Conservation (phyloP, 2,888 invertebrate genomes). For the Rhamnusium bicolor region DNA sequence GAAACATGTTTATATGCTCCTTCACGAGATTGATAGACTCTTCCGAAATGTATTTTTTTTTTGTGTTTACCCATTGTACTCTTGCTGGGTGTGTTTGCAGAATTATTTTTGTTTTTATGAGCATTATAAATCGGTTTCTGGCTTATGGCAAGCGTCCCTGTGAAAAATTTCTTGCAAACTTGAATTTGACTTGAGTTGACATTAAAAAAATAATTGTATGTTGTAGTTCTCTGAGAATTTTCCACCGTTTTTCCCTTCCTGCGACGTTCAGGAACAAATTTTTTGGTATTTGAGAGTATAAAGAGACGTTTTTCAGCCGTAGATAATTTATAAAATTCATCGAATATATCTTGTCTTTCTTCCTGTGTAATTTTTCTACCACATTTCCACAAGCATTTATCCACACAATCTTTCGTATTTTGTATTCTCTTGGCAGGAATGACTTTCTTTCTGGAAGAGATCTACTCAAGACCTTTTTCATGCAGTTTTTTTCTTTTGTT, state of each 20-base stretch:
- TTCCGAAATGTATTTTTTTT: too few species aligned
- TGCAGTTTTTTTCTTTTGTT: slow-evolving; percentile 24
- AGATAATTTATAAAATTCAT: slow-evolving; percentile 31
- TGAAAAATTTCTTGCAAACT: neutral
- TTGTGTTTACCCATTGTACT: too few species aligned
- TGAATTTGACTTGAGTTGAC: neutral
- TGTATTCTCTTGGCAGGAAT: slow-evolving; percentile 31
- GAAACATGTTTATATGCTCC: too few species aligned
- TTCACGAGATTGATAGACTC: too few species aligned
- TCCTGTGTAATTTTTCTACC: slow-evolving; percentile 31
- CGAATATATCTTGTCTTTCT: slow-evolving; percentile 35
- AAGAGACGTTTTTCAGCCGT: slow-evolving; percentile 23
- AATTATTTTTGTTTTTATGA: too few species aligned
- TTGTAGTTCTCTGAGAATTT: slow-evolving; percentile 33
- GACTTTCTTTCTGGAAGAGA: slow-evolving; percentile 26
- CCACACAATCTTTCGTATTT: slow-evolving; percentile 33
- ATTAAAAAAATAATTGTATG: slow-evolving; percentile 29
- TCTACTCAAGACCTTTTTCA: slow-evolving; percentile 8
- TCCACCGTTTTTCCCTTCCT: slow-evolving; percentile 34
- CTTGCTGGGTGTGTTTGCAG: too few species aligned
- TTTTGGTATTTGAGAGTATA: slow-evolving; percentile 23
- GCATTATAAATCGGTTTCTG: too few species aligned
- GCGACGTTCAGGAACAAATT: slow-evolving; percentile 16
- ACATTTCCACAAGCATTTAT: slow-evolving; percentile 26
- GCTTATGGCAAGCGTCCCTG: too few species aligned